phyloP scores from a whole-genome alignment of 1,140 invertebrate species.

The Leptinotarsa defecta region DNA sequence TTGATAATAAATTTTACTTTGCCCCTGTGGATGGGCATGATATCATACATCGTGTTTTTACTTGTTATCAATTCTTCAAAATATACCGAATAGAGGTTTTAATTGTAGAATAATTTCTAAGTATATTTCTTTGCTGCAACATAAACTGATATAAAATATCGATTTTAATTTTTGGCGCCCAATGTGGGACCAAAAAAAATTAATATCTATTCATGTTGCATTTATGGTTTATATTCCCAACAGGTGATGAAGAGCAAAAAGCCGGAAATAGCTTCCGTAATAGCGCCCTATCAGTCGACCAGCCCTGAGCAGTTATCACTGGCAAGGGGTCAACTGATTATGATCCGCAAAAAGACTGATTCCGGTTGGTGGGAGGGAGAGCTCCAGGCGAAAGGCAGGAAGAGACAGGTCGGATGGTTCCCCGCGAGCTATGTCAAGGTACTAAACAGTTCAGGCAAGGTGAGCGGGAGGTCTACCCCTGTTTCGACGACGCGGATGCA shows the following conservation, averaged over 20 bases:
- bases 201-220: background rate
- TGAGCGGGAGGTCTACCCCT: conserved; percentile 74
- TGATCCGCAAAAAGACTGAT: conserved; percentile 93
- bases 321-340: conserved; percentile 90
- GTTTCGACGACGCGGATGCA: conserved; percentile 67
- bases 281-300: conserved; percentile 85
- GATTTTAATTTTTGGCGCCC: no score
- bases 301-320: conserved; percentile 89
- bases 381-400: conserved; percentile 94
- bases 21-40: no score
- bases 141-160: no score
- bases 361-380: conserved; percentile 99
- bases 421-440: conserved; percentile 96
- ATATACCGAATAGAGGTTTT: no score
- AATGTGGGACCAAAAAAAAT: no score
- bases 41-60: no score
- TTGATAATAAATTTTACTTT: no score
- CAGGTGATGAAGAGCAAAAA: conserved; percentile 64
- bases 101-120: no score
- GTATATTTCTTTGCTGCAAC: no score
- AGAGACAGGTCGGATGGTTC: conserved; percentile 95
- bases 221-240: background rate
- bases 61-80: no score
- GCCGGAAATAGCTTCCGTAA: conserved; percentile 86
- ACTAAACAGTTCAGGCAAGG: conserved; percentile 65